These are phyloP conservation scores for Drosophila arizonae DNA, from an alignment of 1,140 invertebrate species.

Conservation along the genomic window DNA sequence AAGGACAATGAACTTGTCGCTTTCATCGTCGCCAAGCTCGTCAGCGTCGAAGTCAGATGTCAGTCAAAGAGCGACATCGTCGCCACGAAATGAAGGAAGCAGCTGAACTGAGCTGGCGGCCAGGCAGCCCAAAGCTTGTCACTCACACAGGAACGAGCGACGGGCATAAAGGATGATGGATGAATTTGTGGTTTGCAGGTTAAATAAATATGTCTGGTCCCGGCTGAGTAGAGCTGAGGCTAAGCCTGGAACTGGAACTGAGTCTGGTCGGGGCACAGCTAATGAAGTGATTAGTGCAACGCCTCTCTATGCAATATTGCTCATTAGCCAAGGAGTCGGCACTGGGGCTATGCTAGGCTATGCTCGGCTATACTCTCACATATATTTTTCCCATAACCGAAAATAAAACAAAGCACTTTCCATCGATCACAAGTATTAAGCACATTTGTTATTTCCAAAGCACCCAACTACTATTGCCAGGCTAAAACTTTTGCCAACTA, in stretches of 20 bases:
- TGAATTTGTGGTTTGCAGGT: conserved; percentile 81
- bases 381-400: conserved; percentile 23
- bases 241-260: neutral
- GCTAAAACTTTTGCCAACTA: conserved; percentile 52
- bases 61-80: conserved; percentile 67
- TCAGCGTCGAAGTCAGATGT: conserved; percentile 77
- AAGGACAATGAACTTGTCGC: conserved; percentile 81
- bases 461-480: conserved; percentile 39
- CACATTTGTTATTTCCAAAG: conserved; percentile 72
- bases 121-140: conserved; percentile 43
- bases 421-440: conserved; percentile 80
- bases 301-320: conserved; percentile 68
- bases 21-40: conserved; percentile 70
- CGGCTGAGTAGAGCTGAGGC: neutral
- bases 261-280: conserved; percentile 33
- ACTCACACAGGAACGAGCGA: conserved; percentile 53
- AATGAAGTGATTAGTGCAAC: conserved; percentile 81
- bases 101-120: conserved; percentile 31
- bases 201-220: conserved; percentile 70
- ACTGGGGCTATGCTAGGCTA: neutral
- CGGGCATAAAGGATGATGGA: conserved; percentile 74
- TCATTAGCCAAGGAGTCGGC: conserved; percentile 38
- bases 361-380: neutral
- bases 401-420: conserved; percentile 75
- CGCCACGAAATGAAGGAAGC: conserved; percentile 25